These are phyloP conservation scores for Rhimphoctona megacephalus DNA, from an alignment of 2,888 invertebrate genomes.

Conservation along the genomic window DNA sequence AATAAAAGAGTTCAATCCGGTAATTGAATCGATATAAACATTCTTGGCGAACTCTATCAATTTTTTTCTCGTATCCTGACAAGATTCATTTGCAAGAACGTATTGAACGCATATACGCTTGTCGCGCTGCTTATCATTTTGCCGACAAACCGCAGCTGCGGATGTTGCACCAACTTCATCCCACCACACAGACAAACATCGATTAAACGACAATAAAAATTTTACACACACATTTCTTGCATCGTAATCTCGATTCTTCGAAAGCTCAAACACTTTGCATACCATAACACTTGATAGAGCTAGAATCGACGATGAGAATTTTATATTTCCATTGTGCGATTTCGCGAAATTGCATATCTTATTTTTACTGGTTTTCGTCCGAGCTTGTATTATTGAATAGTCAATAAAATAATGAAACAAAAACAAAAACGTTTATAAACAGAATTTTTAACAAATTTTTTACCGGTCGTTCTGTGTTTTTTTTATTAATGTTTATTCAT, in stretches of 20 bases:
- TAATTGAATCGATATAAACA: conserved; percentile 8
- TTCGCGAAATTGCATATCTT: not conserved
- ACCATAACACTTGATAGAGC: not conserved
- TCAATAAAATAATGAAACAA: not conserved
- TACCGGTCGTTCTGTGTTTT: not conserved
- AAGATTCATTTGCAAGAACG: conserved; percentile 4
- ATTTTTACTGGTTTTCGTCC: not conserved
- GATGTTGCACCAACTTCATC: conserved; percentile 38
- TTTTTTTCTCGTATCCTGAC: conserved; percentile 9
- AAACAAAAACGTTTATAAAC: not conserved
- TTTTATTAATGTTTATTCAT: not conserved
- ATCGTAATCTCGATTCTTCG: conserved; percentile 20
- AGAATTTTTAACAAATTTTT: not conserved
- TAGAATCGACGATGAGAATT: not conserved
- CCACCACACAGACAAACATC: not conserved
- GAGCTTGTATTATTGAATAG: not conserved
- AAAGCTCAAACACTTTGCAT: conserved; percentile 19
- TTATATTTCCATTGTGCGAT: not conserved
- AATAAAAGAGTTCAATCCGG: not conserved
- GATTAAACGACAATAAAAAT: conserved; percentile 44
- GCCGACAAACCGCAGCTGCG: conserved; percentile 33
- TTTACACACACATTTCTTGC: not conserved
- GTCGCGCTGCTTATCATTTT: conserved; percentile 39
- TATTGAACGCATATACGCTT: conserved; percentile 14
- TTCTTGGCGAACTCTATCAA: conserved; percentile 10